Evolutionary conservation across 2,113 vertebrate species (phyloP).

Genomic region (Rynchops niger): DNA sequence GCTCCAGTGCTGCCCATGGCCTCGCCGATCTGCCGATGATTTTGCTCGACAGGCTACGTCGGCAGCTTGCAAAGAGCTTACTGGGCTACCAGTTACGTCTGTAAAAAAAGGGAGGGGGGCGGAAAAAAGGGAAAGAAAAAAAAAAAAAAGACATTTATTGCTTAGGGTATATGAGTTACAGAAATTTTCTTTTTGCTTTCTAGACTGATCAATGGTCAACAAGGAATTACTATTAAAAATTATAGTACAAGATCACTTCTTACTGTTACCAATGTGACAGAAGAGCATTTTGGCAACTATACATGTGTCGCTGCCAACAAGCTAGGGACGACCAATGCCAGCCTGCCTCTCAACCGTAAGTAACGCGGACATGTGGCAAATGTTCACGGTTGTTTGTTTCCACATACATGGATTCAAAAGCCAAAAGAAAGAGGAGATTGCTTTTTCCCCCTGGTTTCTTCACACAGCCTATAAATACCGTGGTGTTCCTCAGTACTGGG

Average conservation of each 20-base stretch:
- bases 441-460: neutral
- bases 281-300: slow-evolving; percentile 99
- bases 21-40: rapidly evolving
- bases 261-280: slow-evolving; percentile 96
- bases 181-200: slow-evolving; percentile 68
- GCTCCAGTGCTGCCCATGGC: neutral
- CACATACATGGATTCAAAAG: neutral
- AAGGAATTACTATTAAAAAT: slow-evolving; percentile 95
- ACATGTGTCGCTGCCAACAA: slow-evolving; percentile 96
- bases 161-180: slow-evolving; percentile 35
- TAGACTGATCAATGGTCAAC: slow-evolving; percentile 91
- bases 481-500: rapidly evolving
- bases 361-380: slow-evolving; percentile 47
- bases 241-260: slow-evolving; percentile 95
- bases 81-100: neutral
- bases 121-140: rapidly evolving
- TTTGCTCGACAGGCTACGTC: neutral
- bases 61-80: neutral
- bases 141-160: neutral
- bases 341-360: slow-evolving; percentile 97
- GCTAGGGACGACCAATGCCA: slow-evolving; percentile 93
- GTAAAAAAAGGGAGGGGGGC: neutral
- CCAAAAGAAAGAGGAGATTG: rapidly evolving
- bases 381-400: neutral
- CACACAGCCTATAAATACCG: rapidly evolving